These are phyloP conservation scores for Trimorus sp. DNA, from an alignment of 2,888 invertebrate genomes.

Conservation along the genomic window DNA sequence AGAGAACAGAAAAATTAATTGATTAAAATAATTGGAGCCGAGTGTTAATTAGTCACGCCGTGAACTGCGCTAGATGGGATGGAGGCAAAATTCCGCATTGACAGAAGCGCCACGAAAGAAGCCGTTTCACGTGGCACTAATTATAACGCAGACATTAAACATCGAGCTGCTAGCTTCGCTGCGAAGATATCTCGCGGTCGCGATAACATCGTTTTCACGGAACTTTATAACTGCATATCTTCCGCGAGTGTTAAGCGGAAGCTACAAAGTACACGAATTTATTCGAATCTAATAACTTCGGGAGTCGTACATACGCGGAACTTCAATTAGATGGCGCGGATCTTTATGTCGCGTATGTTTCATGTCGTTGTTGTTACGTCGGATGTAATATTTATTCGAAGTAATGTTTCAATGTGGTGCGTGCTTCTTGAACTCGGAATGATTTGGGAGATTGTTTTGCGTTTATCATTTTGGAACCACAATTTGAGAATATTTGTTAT, in stretches of 20 bases:
- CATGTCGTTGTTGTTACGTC: conserved; percentile 6
- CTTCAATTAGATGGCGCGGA: conserved; percentile 15
- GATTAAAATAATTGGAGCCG: conserved; percentile 19
- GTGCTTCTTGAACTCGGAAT: background rate
- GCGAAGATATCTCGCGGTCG: conserved; percentile 38
- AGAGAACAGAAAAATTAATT: too few relatives aligned
- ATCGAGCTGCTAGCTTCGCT: conserved; percentile 36
- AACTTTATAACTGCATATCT: conserved; percentile 53
- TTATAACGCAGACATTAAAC: conserved; percentile 42
- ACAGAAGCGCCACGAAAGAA: conserved; percentile 16
- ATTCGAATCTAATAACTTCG: conserved; percentile 54
- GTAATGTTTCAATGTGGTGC: background rate
- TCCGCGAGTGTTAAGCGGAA: conserved; percentile 32
- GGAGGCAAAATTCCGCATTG: conserved; percentile 24
- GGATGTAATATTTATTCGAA: background rate
- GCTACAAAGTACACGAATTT: conserved; percentile 53
- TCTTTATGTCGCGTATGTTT: conserved; percentile 16
- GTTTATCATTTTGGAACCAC: background rate
- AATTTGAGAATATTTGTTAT: background rate
- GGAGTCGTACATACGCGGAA: conserved; percentile 4
- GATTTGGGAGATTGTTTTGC: background rate
- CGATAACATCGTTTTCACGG: conserved; percentile 47
- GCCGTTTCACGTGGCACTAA: conserved; percentile 36
- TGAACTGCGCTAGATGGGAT: conserved; percentile 14
- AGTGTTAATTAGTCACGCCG: conserved; percentile 6